Evolutionary conservation across 2,113 vertebrate genomes (phyloP).

Genomic region (Cynocephalus volans): DNA sequence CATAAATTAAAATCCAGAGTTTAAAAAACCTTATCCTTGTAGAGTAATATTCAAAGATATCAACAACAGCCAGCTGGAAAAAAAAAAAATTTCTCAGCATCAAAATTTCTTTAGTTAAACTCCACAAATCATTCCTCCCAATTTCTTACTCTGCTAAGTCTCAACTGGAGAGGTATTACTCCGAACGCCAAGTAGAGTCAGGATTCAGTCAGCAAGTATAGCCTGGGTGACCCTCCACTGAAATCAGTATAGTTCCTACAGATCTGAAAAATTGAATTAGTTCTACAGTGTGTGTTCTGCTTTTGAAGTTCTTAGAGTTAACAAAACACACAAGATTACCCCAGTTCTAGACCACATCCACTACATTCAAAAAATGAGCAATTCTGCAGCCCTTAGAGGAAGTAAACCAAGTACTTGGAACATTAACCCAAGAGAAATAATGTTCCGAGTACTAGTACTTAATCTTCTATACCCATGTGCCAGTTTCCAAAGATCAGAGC

Average conservation of each 20-base stretch:
- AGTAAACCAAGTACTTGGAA: neutral
- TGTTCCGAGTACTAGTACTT: neutral
- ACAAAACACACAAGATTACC: neutral
- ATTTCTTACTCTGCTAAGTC: neutral
- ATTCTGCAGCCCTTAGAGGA: neutral
- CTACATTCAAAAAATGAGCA: neutral
- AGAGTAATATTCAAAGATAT: neutral
- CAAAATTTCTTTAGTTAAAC: neutral
- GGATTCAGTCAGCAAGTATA: neutral
- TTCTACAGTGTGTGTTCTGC: neutral
- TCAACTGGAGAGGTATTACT: neutral
- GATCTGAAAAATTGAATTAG: neutral
- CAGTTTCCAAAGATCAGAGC: neutral
- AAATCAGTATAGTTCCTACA: neutral
- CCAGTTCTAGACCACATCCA: neutral
- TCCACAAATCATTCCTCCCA: neutral
- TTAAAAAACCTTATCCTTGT: neutral
- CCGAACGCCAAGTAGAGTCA: neutral
- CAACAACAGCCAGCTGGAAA: too few relatives aligned
- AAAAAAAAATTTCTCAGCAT: neutral
- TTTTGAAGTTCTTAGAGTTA: neutral
- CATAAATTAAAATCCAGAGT: conserved; percentile 9
- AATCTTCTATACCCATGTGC: neutral
- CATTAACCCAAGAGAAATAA: neutral
- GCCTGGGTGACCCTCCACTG: neutral